phyloP scores from a whole-genome alignment of 2,113 vertebrate genomes.

The Tychaedon coryphoeus region DNA sequence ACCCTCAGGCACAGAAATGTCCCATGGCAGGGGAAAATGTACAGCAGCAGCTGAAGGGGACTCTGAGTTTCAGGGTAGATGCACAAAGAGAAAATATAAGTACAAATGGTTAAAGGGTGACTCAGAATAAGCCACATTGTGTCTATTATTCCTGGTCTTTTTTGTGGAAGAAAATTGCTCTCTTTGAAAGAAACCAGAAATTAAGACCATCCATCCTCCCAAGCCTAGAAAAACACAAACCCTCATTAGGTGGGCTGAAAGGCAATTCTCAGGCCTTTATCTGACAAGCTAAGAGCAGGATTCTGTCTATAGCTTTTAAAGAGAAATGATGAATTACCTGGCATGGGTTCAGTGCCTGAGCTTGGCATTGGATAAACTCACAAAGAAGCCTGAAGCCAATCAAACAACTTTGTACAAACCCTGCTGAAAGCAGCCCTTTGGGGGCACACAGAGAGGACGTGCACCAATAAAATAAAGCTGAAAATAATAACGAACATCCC shows the following conservation, averaged over 20 bases:
- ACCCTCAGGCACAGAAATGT: background rate
- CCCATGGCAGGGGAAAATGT: background rate
- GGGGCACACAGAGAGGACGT: background rate
- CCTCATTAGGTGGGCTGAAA: constrained; percentile 47
- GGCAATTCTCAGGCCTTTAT: constrained; percentile 48
- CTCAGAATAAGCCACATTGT: constrained; percentile 25
- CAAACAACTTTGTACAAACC: background rate
- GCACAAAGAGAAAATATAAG: background rate
- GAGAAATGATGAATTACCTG: constrained; percentile 33
- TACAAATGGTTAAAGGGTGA: background rate
- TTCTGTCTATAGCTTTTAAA: background rate
- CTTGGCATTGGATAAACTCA: background rate
- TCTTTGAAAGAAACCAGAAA: constrained; percentile 39
- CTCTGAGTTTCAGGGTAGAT: background rate
- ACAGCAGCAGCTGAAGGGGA: background rate
- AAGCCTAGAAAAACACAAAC: background rate
- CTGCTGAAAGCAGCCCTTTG: background rate
- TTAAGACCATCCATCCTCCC: constrained; percentile 21
- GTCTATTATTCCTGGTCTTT: constrained; percentile 28
- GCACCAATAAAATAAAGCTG: background rate
- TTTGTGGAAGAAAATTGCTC: constrained; percentile 28
- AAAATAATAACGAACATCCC: background rate
- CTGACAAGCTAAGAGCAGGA: background rate
- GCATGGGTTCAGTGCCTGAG: background rate
- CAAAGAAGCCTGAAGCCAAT: constrained; percentile 27